These are phyloP conservation scores for Caligus rogercresseyi DNA, from an alignment of 1,140 invertebrate species.

Conservation along the genomic window DNA sequence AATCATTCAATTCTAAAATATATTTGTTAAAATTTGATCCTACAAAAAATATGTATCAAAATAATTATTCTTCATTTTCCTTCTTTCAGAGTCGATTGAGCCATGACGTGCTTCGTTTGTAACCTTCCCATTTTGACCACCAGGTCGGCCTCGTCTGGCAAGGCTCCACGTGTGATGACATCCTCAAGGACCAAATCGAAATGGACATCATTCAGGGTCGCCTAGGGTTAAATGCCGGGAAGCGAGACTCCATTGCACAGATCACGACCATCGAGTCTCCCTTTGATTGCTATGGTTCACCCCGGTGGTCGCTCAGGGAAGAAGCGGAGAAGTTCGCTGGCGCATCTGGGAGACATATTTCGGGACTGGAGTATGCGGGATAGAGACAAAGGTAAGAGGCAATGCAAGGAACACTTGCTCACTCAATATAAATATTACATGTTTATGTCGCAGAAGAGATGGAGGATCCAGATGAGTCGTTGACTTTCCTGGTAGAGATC, in stretches of 20 bases:
- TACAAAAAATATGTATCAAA: too few species aligned
- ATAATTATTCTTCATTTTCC: too few species aligned
- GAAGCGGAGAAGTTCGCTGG: constrained; percentile 56
- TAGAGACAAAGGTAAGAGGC: constrained; percentile 10
- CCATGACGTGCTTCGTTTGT: constrained; percentile 17
- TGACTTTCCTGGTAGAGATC: too few species aligned
- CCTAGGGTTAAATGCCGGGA: constrained; percentile 32
- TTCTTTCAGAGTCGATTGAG: too few species aligned
- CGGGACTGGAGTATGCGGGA: constrained; percentile 58
- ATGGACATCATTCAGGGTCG: constrained; percentile 20
- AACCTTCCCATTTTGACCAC: constrained; percentile 19
- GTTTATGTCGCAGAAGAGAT: too few species aligned
- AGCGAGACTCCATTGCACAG: constrained; percentile 67
- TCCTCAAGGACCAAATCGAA: constrained; percentile 35
- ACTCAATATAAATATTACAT: too few species aligned
- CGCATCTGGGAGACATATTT: constrained; percentile 66
- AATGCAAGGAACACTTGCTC: too few species aligned
- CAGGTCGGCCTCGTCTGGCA: constrained; percentile 69
- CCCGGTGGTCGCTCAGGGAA: constrained; percentile 35
- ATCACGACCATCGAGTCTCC: constrained; percentile 51
- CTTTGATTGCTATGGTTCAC: constrained; percentile 25
- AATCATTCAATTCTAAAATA: too few species aligned
- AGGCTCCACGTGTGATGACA: constrained; percentile 74
- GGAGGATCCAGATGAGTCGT: too few species aligned
- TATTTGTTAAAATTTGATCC: too few species aligned